phyloP scores from a whole-genome alignment of 2,797 vertebrate species.

The Sphenodon punctatus region DNA sequence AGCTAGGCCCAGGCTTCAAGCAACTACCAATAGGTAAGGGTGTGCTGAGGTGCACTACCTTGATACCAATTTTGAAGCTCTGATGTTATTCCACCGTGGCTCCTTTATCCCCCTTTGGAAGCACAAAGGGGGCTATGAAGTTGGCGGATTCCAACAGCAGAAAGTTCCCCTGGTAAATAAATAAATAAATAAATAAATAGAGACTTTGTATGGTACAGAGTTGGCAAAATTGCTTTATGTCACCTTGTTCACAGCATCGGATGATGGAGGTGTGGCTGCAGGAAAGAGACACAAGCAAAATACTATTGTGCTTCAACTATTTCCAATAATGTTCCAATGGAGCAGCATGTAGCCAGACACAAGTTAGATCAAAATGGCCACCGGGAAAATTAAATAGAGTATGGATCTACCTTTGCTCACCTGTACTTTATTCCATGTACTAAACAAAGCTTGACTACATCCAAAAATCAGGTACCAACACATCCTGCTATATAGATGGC shows the following conservation, averaged over 20 bases:
- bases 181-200: too few relatives aligned
- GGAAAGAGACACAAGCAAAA: background rate
- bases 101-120: background rate
- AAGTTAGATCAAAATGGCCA: background rate
- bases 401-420: background rate
- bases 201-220: background rate
- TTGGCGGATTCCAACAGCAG: background rate
- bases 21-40: rapidly evolving
- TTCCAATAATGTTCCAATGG: background rate
- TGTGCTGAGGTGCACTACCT: background rate
- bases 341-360: background rate
- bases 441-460: background rate
- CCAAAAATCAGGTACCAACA: background rate
- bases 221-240: rapidly evolving
- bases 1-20: background rate
- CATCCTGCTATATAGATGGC: background rate
- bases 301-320: background rate
- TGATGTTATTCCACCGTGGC: background rate
- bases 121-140: background rate
- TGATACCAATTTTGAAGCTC: background rate
- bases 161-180: background rate
- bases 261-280: background rate
- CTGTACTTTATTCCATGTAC: background rate
- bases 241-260: background rate
- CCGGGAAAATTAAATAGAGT: background rate